Percentiles rank a stretch among this genome's conserved stretches.
These are phyloP conservation scores for Sarcophaga rosellei DNA, from an alignment of 2,888 invertebrate genomes.

Conservation along the genomic window DNA sequence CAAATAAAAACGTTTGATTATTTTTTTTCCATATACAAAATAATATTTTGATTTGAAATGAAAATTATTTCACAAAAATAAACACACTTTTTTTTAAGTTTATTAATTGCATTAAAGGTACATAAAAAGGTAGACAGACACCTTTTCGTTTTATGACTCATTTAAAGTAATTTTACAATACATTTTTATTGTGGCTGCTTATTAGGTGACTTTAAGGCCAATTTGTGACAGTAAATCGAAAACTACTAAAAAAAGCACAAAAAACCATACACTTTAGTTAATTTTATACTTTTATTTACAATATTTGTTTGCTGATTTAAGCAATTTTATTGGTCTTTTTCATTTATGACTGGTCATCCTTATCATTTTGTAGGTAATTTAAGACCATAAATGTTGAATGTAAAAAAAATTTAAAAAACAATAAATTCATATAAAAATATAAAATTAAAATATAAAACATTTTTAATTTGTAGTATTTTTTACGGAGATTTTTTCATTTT, in stretches of 20 bases:
- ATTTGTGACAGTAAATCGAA: slow-evolving; percentile 26
- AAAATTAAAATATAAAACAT: background rate
- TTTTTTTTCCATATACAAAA: background rate
- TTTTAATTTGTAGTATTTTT: slow-evolving; percentile 21
- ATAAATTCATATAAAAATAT: background rate
- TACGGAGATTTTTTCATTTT: slow-evolving; percentile 6
- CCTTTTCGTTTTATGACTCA: slow-evolving; percentile 60
- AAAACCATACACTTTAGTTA: background rate
- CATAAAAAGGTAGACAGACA: slow-evolving; percentile 12
- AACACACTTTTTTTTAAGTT: slow-evolving; percentile 37
- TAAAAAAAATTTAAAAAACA: no score
- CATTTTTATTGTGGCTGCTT: background rate
- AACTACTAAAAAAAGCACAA: background rate
- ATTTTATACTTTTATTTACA: background rate
- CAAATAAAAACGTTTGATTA: background rate
- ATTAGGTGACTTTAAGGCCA: slow-evolving; percentile 2
- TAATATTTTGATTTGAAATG: background rate
- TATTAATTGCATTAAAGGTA: slow-evolving; percentile 11
- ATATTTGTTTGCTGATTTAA: slow-evolving; percentile 25
- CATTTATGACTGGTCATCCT: slow-evolving; percentile 29
- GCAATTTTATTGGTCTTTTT: slow-evolving; percentile 30
- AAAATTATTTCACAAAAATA: background rate
- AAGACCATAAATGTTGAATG: slow-evolving; percentile 53
- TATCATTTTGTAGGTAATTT: slow-evolving; percentile 62
- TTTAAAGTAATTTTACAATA: slow-evolving; percentile 33